Base-by-base conservation (phyloP, 2,113 vertebrate genomes). In the Vulpes vulpes region DNA sequence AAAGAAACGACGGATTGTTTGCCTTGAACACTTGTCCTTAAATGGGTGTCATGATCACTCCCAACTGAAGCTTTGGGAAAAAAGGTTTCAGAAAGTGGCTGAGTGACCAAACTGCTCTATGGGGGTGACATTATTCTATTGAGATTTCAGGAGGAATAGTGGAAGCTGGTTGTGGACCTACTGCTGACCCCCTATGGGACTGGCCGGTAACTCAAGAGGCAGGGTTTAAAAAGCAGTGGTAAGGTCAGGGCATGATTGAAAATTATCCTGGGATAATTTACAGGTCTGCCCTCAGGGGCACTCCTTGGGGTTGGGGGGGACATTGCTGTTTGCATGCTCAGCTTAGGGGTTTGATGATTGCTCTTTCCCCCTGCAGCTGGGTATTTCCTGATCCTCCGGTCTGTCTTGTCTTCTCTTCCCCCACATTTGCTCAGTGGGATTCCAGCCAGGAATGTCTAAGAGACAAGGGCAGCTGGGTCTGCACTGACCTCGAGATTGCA, bases 391-490 rank as follows among this genome's bases (percentile, higher is more conserved):
- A 87, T 84, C 91, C 78, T 89, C n/a, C 4, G 32, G 69, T 64
- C 92, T 65, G 35, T 93, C 92, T 86, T 83, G 22, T 93, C 89
- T 79, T 59, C 67, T 95, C 43, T 95, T 96, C 62, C 3, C 64
- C 9, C 25, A 32, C 35, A 78, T 87, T 95, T 96, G 78, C 81
- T 98, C 91, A 35, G 71, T 83, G 89, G 85, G 93, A 96, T 97
- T 88, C 97, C 92, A 96, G 95, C 94, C 91, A 97, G 90, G 88
- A 98, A 93, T 96, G 86, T 96, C 90, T 98, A 98, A 98, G 96
- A 97, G 96, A 83, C 92, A 81, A 89, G 92, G 93, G 64, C 90
- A 92, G 25, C 92, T 96, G 87, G 92, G 71, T 92, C 93, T 35
- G 87, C 78, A 62, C 80, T 98, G 93, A 98, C 98, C 98, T 97